These are phyloP conservation scores for Ectemnius cavifrons DNA, from an alignment of 2,888 invertebrate genomes.

Conservation along the genomic window DNA sequence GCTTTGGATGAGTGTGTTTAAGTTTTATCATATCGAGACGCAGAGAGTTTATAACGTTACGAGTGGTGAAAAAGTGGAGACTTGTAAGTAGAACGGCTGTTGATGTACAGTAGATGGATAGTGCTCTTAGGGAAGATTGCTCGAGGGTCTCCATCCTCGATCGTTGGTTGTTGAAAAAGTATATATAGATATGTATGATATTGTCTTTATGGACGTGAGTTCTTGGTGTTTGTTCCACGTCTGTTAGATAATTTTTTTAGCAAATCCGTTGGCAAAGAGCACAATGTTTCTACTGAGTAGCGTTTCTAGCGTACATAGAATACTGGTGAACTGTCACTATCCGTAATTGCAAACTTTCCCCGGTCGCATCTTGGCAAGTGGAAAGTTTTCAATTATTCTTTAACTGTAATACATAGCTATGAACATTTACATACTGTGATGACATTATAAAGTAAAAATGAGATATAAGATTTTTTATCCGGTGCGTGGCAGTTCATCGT, in stretches of 20 bases:
- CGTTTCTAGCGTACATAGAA: constrained; percentile 60
- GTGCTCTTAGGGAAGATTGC: constrained; percentile 47
- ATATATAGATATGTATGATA: constrained; percentile 45
- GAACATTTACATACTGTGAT: constrained; percentile 73
- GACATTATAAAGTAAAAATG: constrained; percentile 66
- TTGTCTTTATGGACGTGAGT: constrained; percentile 39
- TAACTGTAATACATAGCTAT: constrained; percentile 62
- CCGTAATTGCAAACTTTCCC: constrained; percentile 47
- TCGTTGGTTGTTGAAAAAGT: constrained; percentile 51
- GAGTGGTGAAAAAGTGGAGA: constrained; percentile 61
- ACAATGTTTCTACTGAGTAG: constrained; percentile 55
- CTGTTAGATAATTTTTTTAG: constrained; percentile 38
- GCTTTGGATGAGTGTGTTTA: constrained; percentile 68
- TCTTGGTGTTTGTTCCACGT: constrained; percentile 28
- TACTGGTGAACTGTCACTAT: constrained; percentile 63
- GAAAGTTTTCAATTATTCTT: constrained; percentile 49
- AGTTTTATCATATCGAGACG: constrained; percentile 61
- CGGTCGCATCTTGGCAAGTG: constrained; percentile 15
- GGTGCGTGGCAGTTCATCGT: constrained; percentile 56
- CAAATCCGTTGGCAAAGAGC: constrained; percentile 39
- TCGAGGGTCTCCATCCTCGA: constrained; percentile 27
- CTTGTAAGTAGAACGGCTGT: constrained; percentile 57
- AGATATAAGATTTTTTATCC: constrained; percentile 56
- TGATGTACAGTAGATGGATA: constrained; percentile 43
- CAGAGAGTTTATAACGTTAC: constrained; percentile 66